Conservation (phyloP, 92 coral and sea anemone genomes). For the Meandrina meandrites region DNA sequence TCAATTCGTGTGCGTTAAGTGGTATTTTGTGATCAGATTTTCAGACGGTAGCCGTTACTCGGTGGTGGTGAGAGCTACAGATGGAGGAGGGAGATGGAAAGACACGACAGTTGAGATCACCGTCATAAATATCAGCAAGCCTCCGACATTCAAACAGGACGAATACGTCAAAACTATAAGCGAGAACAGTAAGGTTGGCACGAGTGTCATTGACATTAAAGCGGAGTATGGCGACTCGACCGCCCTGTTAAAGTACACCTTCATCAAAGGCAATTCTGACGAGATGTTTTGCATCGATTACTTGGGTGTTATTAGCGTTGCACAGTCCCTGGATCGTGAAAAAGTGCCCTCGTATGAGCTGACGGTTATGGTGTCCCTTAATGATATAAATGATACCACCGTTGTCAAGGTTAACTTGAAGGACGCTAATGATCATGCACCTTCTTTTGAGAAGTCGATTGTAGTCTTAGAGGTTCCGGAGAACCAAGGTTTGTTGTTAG, state of each 20-base stretch:
- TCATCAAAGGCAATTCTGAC: constrained; percentile 69
- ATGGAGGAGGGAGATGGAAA: constrained; percentile 48
- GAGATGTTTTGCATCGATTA: constrained; percentile 70
- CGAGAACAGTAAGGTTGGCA: constrained; percentile 67
- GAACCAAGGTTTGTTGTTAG: constrained; percentile 59
- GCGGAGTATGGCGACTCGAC: constrained; percentile 51
- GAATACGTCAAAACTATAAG: constrained; percentile 48
- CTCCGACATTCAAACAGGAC: constrained; percentile 61
- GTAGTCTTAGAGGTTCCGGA: constrained; percentile 69
- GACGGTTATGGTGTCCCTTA: constrained; percentile 66
- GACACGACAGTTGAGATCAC: constrained; percentile 40
- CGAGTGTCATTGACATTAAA: constrained; percentile 45
- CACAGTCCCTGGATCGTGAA: constrained; percentile 72
- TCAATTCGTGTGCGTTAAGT: not conserved
- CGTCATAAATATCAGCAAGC: constrained; percentile 47
- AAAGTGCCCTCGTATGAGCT: constrained; percentile 66
- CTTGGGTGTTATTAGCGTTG: constrained; percentile 67
- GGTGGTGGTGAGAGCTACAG: constrained; percentile 58
- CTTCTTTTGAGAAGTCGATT: constrained; percentile 56
- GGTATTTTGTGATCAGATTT: constrained; percentile 41
- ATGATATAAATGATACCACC: constrained; percentile 52
- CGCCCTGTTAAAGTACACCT: constrained; percentile 53
- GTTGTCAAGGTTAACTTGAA: constrained; percentile 62
- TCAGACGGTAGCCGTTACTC: constrained; percentile 51
- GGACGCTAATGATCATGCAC: constrained; percentile 57